These are phyloP conservation scores for Columba janthina DNA, from an alignment of 2,113 vertebrate genomes.

Conservation along the genomic window DNA sequence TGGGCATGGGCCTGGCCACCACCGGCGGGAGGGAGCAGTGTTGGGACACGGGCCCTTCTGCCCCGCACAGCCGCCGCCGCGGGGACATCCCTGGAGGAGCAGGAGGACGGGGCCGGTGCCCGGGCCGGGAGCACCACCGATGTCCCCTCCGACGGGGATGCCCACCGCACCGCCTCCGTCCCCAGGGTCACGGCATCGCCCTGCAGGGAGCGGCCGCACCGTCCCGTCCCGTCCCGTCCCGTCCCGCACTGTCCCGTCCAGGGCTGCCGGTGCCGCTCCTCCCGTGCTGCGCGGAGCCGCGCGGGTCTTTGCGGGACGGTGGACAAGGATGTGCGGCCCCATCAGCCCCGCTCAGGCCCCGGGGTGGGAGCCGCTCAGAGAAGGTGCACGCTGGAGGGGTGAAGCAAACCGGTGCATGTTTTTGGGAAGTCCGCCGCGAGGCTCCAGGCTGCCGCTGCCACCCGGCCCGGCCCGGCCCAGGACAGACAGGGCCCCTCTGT, in stretches of 20 bases:
- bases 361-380: background rate
- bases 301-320: background rate
- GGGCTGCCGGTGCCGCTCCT: background rate
- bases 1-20: background rate
- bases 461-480: background rate
- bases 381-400: background rate
- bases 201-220: background rate
- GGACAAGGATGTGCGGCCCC: background rate
- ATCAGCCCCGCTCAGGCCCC: background rate
- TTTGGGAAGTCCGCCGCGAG: background rate
- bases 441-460: background rate
- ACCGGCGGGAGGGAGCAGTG: background rate
- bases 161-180: background rate
- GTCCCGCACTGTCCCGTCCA: background rate
- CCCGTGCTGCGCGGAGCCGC: background rate
- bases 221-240: background rate
- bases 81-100: background rate
- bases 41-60: background rate
- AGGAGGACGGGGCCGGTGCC: background rate
- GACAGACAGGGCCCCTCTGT: background rate
- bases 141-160: background rate
- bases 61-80: background rate
- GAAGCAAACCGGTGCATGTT: background rate
- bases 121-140: background rate
- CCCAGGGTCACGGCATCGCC: background rate